These are phyloP conservation scores for Gymnoscopelus microlampas DNA, from an alignment of 2,797 vertebrate species.

Conservation along the genomic window DNA sequence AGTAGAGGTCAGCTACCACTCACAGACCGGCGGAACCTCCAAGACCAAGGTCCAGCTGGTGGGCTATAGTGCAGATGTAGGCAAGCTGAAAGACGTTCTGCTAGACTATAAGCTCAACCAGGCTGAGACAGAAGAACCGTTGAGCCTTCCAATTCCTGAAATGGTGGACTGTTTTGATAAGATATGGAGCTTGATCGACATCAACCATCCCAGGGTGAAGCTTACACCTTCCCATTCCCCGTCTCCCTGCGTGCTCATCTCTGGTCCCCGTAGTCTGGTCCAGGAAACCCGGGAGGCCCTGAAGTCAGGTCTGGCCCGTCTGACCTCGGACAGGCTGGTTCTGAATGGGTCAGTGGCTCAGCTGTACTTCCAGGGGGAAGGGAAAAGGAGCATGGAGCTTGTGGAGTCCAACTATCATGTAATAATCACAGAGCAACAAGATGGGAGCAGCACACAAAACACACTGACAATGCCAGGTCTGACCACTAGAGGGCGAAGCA, in stretches of 20 bases:
- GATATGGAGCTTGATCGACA: constrained; percentile 37
- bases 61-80: constrained; percentile 65
- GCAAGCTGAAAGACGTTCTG: constrained; percentile 51
- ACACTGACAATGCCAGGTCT: neutral
- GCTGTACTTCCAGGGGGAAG: constrained; percentile 59
- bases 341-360: constrained; percentile 61
- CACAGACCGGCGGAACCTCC: neutral
- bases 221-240: constrained; percentile 28
- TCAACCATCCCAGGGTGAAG: constrained; percentile 43
- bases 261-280: constrained; percentile 60
- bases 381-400: constrained; percentile 32
- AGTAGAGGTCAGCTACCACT: constrained; percentile 50
- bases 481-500: neutral
- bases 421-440: constrained; percentile 41
- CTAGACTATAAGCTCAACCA: constrained; percentile 53
- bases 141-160: constrained; percentile 47
- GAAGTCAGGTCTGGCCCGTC: constrained; percentile 10
- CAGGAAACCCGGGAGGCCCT: constrained; percentile 30
- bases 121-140: constrained; percentile 15
- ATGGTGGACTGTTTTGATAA: constrained; percentile 58
- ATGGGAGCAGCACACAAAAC: neutral
- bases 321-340: constrained; percentile 31
- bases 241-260: constrained; percentile 46
- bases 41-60: constrained; percentile 47
- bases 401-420: constrained; percentile 55